Evolutionary conservation across 2,888 invertebrate species (phyloP).

Genomic region (Dasypolia templi): DNA sequence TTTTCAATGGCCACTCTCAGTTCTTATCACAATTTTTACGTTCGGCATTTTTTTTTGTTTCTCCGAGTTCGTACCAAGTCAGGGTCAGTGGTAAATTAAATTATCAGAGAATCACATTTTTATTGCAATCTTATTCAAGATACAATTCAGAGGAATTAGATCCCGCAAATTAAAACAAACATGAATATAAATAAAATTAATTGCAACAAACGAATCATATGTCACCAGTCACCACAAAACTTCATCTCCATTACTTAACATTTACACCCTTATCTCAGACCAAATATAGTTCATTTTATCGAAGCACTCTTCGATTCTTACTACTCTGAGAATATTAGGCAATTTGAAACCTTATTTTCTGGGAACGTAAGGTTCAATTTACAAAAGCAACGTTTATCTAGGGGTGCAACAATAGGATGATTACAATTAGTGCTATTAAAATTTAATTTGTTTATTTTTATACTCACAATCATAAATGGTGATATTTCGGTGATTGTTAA

Average conservation of each 20-base stretch:
- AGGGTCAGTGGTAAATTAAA: neutral
- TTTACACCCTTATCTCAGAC: rapidly evolving
- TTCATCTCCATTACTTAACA: neutral
- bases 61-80: neutral
- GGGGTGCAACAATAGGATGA: conserved; percentile 34
- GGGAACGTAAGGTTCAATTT: conserved; percentile 1
- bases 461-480: conserved; percentile 46
- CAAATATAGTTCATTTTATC: conserved; percentile 11
- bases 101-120: neutral
- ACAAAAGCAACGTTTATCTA: neutral
- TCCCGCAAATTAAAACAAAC: conserved; percentile 42
- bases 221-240: conserved; percentile 11
- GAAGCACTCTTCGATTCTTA: neutral
- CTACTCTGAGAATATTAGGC: neutral
- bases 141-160: no score
- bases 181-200: conserved; percentile 51
- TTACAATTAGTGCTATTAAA: conserved; percentile 60
- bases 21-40: neutral
- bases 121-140: conserved; percentile 16
- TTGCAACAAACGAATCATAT: conserved; percentile 43
- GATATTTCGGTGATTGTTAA: conserved; percentile 50
- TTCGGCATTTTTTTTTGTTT: no score
- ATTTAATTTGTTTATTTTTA: conserved; percentile 75
- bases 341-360: neutral
- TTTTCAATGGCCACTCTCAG: neutral